These are phyloP conservation scores for Chaenocephalus aceratus DNA, from an alignment of 2,113 vertebrate genomes.

Conservation along the genomic window DNA sequence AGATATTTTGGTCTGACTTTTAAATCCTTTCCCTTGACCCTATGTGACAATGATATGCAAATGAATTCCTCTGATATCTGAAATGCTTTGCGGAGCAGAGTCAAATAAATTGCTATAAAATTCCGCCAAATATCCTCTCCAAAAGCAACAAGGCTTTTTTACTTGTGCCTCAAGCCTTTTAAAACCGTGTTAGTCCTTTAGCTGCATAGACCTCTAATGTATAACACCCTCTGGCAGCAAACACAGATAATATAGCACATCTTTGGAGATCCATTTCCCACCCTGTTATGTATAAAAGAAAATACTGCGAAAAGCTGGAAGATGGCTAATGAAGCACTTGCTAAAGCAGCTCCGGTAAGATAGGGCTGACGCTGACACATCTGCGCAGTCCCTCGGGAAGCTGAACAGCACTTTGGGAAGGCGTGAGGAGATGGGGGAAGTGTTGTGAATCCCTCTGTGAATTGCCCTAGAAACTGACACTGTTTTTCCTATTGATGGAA, in stretches of 20 bases:
- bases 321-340: slow-evolving; percentile 59
- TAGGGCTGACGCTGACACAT: slow-evolving; percentile 43
- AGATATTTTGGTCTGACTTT: slow-evolving; percentile 42
- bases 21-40: slow-evolving; percentile 29
- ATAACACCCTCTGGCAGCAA: slow-evolving; percentile 29
- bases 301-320: slow-evolving; percentile 38
- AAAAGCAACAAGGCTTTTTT: slow-evolving; percentile 48
- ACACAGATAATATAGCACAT: slow-evolving; percentile 39
- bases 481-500: slow-evolving; percentile 32
- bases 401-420: slow-evolving; percentile 45
- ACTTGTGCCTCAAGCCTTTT: slow-evolving; percentile 49
- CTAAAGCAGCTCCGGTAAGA: slow-evolving; percentile 44
- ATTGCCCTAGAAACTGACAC: slow-evolving; percentile 35
- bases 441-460: slow-evolving; percentile 28
- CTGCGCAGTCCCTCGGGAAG: slow-evolving; percentile 37
- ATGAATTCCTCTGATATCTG: slow-evolving; percentile 45
- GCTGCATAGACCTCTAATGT: slow-evolving; percentile 54
- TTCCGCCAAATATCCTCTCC: slow-evolving; percentile 4
- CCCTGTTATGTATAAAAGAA: slow-evolving; percentile 42
- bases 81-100: slow-evolving; percentile 31
- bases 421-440: slow-evolving; percentile 30
- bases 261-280: slow-evolving; percentile 55
- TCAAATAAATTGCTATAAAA: slow-evolving; percentile 36
- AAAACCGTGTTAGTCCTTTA: slow-evolving; percentile 49
- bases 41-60: slow-evolving; percentile 47